Evolutionary conservation across 2,797 vertebrate genomes (phyloP), one percentile per base, ranked within the genome.

Genomic region (Simalia tracyae): DNA sequence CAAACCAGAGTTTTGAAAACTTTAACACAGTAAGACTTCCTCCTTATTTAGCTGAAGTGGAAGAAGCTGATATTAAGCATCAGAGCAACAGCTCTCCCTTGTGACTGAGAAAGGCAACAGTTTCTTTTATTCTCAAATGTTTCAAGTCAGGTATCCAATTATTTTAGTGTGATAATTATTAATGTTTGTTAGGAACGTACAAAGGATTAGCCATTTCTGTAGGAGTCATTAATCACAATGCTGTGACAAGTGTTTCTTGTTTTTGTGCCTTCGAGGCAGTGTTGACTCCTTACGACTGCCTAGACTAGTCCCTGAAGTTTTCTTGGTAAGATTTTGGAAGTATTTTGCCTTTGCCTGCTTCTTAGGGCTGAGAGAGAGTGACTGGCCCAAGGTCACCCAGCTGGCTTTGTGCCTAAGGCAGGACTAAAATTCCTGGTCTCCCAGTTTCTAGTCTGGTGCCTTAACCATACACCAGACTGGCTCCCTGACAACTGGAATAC

Each of bases 71-170:
- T 12, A 56, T 46, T 87, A 28, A 89, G 90, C 92, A 88, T 81
- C 94, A 94, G 95, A 54, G 91, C 91, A 95, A 94, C 31, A 96
- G 95, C 96, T 94, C 95, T 28, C 95, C 95, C 96, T 97, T 96
- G 95, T 94, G 96, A 94, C 91, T 5, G 81, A 56, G 95, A 92
- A 89, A 28, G 92, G 94, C 56, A 88, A 92, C 59, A 96, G 89
- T 95, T 95, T 60, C n/a, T 63, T n/a, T 4, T 2, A 31, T 2
- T 10, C 31, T 93, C 68, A 86, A 19, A 93, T 59, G 0, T 86
- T 81, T 26, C 92, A 90, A 87, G 56, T 92, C n/a, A 86, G 0
- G 9, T 15, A 84, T 84, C 56, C 31, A 60, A 15, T 60, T 36
- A 26, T 28, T 60, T 42, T 24, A n/a, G 36, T 15, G 28, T 57